These are phyloP conservation scores for Tillus elongatus DNA, from an alignment of 2,888 invertebrate genomes.

Conservation along the genomic window DNA sequence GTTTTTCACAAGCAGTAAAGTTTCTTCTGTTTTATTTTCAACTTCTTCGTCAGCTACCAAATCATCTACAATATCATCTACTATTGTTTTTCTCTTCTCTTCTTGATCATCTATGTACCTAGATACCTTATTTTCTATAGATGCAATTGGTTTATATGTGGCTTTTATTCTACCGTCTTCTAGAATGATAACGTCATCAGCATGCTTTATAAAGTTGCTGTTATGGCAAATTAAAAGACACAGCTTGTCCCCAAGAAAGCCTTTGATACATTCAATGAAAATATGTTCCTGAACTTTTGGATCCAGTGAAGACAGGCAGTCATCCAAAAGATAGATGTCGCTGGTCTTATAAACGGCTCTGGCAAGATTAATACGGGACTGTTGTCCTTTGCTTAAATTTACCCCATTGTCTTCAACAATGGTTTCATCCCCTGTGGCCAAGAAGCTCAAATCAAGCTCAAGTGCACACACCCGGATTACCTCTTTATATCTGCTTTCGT, in stretches of 20 bases:
- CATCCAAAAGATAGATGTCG: conserved; percentile 69
- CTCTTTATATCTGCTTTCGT: conserved; percentile 47
- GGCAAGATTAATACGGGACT: conserved; percentile 68
- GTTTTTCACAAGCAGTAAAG: no score
- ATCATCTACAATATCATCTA: neutral
- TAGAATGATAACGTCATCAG: conserved; percentile 22
- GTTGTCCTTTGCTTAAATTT: conserved; percentile 75
- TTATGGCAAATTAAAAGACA: conserved; percentile 24
- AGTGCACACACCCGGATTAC: conserved; percentile 58
- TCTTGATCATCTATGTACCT: neutral
- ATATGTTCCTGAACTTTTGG: conserved; percentile 60
- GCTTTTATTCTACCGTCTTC: conserved; percentile 25
- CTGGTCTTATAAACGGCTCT: conserved; percentile 66
- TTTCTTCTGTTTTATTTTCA: neutral
- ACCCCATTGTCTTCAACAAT: conserved; percentile 73
- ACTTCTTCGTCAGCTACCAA: neutral
- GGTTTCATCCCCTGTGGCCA: conserved; percentile 61
- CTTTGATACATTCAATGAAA: conserved; percentile 51
- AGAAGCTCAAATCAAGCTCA: conserved; percentile 46
- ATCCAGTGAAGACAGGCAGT: conserved; percentile 73
- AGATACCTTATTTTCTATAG: neutral
- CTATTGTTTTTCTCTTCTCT: neutral
- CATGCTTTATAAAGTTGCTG: conserved; percentile 16
- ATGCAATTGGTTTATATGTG: neutral
- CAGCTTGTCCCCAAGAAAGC: conserved; percentile 26